These are phyloP conservation scores for Gorsachius goisagi DNA, from an alignment of 2,113 vertebrate genomes.

Conservation along the genomic window DNA sequence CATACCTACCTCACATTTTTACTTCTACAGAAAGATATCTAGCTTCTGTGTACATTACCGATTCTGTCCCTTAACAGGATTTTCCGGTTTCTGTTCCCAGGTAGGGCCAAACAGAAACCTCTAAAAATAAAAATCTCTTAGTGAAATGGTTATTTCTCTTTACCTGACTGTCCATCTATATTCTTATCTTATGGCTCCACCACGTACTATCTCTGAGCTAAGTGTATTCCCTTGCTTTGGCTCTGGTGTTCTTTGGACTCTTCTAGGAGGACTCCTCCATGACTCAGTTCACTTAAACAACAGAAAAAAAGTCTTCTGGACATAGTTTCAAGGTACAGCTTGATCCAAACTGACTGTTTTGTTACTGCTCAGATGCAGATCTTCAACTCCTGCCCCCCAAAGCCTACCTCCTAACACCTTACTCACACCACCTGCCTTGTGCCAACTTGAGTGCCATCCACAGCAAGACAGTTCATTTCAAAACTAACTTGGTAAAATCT, in stretches of 20 bases:
- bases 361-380: neutral
- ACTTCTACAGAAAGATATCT: neutral
- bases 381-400: neutral
- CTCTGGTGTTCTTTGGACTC: neutral
- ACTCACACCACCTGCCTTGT: neutral
- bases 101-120: neutral
- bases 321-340: neutral
- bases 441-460: neutral
- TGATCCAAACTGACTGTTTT: neutral
- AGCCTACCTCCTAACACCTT: neutral
- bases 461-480: neutral
- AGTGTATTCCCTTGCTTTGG: neutral
- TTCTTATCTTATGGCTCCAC: neutral
- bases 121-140: neutral
- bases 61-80: neutral
- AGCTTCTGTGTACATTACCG: neutral
- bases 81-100: neutral
- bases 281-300: neutral
- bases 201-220: neutral
- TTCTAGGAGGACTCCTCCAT: neutral
- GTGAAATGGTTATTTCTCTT: neutral
- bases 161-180: neutral
- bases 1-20: neutral
- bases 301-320: neutral
- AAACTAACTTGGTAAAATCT: neutral